Evolutionary conservation across 2,113 vertebrate genomes (phyloP), one percentile per base, ranked within the genome.

Genomic region (Dissostichus mawsoni): DNA sequence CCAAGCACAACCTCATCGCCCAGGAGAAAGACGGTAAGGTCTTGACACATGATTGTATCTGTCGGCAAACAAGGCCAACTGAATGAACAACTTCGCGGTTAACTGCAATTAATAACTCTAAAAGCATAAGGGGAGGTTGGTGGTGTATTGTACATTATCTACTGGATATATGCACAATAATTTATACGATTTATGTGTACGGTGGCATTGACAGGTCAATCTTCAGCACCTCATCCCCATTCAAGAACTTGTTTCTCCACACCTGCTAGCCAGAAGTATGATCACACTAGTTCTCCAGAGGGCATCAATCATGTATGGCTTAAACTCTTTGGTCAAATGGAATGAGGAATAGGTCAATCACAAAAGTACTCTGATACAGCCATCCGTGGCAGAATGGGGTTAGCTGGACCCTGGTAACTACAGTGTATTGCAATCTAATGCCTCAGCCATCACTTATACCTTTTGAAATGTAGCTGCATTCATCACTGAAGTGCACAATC

Each of bases 1-100:
- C 98, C 93, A 99, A 99, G 90, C 96, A 97, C 87, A 99, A 98
- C 92, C 96, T 99, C 86, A 97, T 99, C 95, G 94, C 97, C 6
- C 96, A 97, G 76, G 98, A 99, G 85, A 99, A 97, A 93, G 98
- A 99, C 9, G 98, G 98, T 99, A 93, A 94, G 58, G 73, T 62
- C 65, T 17, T 7, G 3, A 0, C 62, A 7, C 14, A 8, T 8
- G 1, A 6, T 5, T 9, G 5, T 0, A 16, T 23, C 33, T 68
- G 84, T 77, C 58, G 67, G 78, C 59, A 13, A 86, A 82, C 89
- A 84, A 89, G 89, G 80, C 69, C 75, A 88, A 89, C 84, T 84
- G 84, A 90, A 92, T 90, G 87, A 92, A 90, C 87, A 62, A 11
- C 71, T 16, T 18, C 1, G 2, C 11, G 13, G 29, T 52, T 47